These are phyloP conservation scores for Endotricha flammealis DNA, from an alignment of 2,888 invertebrate genomes.

Conservation along the genomic window DNA sequence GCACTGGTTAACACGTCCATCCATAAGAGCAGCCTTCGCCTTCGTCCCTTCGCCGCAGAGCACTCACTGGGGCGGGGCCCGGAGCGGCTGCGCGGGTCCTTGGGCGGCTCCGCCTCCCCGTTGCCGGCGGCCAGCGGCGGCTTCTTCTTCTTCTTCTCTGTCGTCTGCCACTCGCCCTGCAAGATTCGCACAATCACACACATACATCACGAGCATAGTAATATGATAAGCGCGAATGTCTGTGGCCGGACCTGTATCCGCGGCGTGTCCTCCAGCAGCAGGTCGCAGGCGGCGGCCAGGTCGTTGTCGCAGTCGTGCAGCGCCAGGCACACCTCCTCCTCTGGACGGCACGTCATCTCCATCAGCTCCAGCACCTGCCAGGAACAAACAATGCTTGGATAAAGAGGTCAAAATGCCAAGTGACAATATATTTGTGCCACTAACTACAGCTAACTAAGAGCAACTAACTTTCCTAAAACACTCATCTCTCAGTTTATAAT, in stretches of 20 bases:
- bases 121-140: slow-evolving; percentile 78
- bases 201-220: too few relatives aligned
- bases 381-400: too few relatives aligned
- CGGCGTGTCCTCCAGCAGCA: slow-evolving; percentile 85
- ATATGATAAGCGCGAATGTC: too few relatives aligned
- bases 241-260: slow-evolving; percentile 80
- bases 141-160: slow-evolving; percentile 92
- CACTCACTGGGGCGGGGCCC: slow-evolving; percentile 52
- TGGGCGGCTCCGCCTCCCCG: slow-evolving; percentile 53
- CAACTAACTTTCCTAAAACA: too few relatives aligned
- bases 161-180: slow-evolving; percentile 91
- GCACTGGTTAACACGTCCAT: too few relatives aligned
- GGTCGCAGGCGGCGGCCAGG: slow-evolving; percentile 88
- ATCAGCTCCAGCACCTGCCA: slow-evolving; percentile 87
- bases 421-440: too few relatives aligned
- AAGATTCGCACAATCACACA: too few relatives aligned
- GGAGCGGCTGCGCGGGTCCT: slow-evolving; percentile 45
- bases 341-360: slow-evolving; percentile 93
- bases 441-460: too few relatives aligned
- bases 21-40: too few relatives aligned
- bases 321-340: slow-evolving; percentile 94
- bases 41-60: too few relatives aligned
- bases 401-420: too few relatives aligned
- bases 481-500: too few relatives aligned
- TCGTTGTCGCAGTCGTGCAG: slow-evolving; percentile 96